Evolutionary conservation across 2,888 invertebrate species (phyloP).

Genomic region (Meta bourneti): DNA sequence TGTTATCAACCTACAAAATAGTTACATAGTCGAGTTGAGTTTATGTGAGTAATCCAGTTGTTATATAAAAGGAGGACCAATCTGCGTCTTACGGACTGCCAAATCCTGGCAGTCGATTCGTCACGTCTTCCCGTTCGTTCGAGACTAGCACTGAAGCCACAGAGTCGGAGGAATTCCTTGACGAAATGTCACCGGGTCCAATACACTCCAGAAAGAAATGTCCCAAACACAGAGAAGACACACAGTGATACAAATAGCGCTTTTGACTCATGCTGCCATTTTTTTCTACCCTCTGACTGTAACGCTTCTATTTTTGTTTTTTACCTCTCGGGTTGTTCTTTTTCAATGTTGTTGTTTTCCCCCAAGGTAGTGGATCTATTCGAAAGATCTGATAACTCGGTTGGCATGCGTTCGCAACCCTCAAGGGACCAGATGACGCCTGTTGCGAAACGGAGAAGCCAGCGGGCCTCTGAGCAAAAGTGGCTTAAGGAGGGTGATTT

Average conservation of each 20-base stretch:
- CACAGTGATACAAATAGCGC: slow-evolving; percentile 13
- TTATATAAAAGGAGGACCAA: too few relatives aligned
- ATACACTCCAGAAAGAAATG: slow-evolving; percentile 19
- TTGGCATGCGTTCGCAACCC: slow-evolving; percentile 41
- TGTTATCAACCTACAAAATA: too few relatives aligned
- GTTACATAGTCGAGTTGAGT: too few relatives aligned
- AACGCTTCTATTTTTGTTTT: slow-evolving; percentile 11
- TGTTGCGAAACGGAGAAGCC: background rate
- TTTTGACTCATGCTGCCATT: slow-evolving; percentile 22
- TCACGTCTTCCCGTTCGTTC: slow-evolving; percentile 18
- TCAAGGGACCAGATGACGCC: slow-evolving; percentile 7
- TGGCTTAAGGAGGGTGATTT: too few relatives aligned
- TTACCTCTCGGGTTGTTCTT: background rate
- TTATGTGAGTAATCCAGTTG: too few relatives aligned
- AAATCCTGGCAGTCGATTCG: background rate
- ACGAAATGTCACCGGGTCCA: slow-evolving; percentile 60
- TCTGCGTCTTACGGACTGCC: background rate
- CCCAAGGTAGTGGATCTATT: background rate
- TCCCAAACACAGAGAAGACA: slow-evolving; percentile 36
- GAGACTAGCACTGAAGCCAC: slow-evolving; percentile 35
- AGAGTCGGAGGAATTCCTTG: slow-evolving; percentile 34
- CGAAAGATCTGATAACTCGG: slow-evolving; percentile 44
- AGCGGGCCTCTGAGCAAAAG: too few relatives aligned
- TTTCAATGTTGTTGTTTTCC: background rate
- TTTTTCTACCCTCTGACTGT: slow-evolving; percentile 14